A percentile compares a stretch with the other conserved stretches of the same genome.
phyloP scores from a whole-genome alignment of 2,113 vertebrate species.

The Cheilinus undulatus region DNA sequence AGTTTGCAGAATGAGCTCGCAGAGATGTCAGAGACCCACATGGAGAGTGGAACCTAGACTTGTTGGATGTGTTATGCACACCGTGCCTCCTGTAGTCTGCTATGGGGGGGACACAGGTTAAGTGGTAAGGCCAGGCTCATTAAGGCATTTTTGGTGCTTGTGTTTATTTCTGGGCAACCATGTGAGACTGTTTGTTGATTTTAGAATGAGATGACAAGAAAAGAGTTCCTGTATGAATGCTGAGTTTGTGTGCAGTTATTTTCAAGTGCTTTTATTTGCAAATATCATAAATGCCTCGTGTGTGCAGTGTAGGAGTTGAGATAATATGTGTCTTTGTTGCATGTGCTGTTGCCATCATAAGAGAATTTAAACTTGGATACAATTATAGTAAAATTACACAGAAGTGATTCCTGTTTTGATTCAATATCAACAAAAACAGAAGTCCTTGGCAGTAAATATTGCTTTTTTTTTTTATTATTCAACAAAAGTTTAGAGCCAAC shows the following conservation, averaged over 20 bases:
- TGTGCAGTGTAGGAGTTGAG: neutral
- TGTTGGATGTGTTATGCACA: slow-evolving; percentile 16
- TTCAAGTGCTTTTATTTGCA: too few species aligned
- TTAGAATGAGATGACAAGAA: neutral
- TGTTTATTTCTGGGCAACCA: slow-evolving; percentile 8
- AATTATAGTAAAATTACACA: too few species aligned
- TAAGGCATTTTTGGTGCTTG: neutral
- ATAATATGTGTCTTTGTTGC: neutral
- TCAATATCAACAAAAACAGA: too few species aligned
- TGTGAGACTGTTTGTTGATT: slow-evolving; percentile 15
- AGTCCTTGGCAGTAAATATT: too few species aligned
- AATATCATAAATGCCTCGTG: neutral
- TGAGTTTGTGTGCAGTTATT: too few species aligned
- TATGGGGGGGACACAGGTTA: slow-evolving; percentile 83
- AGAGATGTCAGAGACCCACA: slow-evolving; percentile 18
- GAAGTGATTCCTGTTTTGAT: too few species aligned
- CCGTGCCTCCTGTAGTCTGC: slow-evolving; percentile 14
- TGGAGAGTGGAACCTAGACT: slow-evolving; percentile 8
- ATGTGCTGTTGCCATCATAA: too few species aligned
- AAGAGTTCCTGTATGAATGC: neutral
- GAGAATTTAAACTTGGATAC: too few species aligned
- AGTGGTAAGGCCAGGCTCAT: slow-evolving; percentile 80
- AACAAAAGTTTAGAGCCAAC: too few species aligned
- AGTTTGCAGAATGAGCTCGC: slow-evolving; percentile 58
- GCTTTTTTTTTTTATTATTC: too few species aligned